Percentiles rank a stretch among this genome's conserved stretches.
Evolutionary conservation across 2,113 vertebrate genomes (phyloP).

Genomic region (Pantherophis guttatus): DNA sequence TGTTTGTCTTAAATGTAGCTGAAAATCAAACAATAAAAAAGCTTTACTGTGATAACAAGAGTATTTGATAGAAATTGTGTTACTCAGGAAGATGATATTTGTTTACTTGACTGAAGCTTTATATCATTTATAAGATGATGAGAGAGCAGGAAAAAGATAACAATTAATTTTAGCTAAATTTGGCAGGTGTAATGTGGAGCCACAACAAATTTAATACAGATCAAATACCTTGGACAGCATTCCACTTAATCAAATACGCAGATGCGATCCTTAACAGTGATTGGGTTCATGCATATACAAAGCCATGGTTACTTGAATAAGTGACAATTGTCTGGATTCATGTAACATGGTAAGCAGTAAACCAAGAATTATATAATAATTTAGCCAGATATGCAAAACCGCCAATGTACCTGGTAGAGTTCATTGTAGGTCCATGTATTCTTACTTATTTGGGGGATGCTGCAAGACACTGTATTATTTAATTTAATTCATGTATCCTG

Average conservation of each 20-base stretch:
- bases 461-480: background rate
- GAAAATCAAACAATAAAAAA: slow-evolving; percentile 73
- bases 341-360: background rate
- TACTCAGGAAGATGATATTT: slow-evolving; percentile 44
- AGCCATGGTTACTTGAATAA: background rate
- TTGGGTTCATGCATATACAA: background rate
- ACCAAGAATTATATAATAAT: background rate
- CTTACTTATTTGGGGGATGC: background rate
- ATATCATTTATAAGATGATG: slow-evolving; percentile 46
- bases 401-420: background rate
- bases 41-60: slow-evolving; percentile 69
- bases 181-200: background rate
- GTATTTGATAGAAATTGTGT: slow-evolving; percentile 53
- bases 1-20: slow-evolving; percentile 71
- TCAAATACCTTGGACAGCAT: background rate
- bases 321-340: background rate
- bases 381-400: background rate
- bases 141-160: slow-evolving; percentile 46
- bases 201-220: background rate
- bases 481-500: background rate
- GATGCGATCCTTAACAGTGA: background rate
- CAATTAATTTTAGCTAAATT: slow-evolving; percentile 33
- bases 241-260: background rate
- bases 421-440: background rate
- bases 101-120: slow-evolving; percentile 35